A percentile compares a stretch with the other conserved stretches of the same genome.
Evolutionary conservation across 1,140 invertebrate genomes (phyloP).

Genomic region (Drosophila ananassae): DNA sequence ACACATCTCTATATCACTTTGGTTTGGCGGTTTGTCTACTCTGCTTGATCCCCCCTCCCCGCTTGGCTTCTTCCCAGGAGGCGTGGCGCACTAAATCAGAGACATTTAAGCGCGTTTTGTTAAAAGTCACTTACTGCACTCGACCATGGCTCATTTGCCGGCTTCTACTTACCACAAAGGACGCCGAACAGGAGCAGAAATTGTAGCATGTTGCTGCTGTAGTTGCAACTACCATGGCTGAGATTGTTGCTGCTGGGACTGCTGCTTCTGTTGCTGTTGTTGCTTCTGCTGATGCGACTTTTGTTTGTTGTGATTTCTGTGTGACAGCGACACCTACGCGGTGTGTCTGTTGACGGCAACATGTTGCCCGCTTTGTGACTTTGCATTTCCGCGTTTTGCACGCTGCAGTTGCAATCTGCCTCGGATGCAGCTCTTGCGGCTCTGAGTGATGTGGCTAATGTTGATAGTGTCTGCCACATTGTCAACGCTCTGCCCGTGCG

Average conservation of each 20-base stretch:
- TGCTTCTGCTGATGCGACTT: constrained; percentile 10
- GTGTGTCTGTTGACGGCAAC: constrained; percentile 61
- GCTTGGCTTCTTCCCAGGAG: background rate
- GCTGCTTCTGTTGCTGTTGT: constrained; percentile 7
- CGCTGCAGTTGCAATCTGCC: constrained; percentile 35
- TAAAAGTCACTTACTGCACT: constrained; percentile 72
- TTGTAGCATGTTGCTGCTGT: constrained; percentile 34
- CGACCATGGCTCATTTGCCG: constrained; percentile 65
- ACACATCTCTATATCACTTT: constrained; percentile 57
- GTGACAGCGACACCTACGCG: constrained; percentile 60
- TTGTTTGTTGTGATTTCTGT: constrained; percentile 31
- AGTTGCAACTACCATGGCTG: constrained; percentile 16
- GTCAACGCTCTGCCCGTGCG: constrained; percentile 59
- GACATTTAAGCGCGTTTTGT: constrained; percentile 77
- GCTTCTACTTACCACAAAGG: constrained; percentile 66
- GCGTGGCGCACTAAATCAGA: constrained; percentile 70
- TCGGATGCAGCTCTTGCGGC: background rate
- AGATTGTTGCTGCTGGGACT: background rate
- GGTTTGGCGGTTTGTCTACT: constrained; percentile 50
- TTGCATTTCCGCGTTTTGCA: constrained; percentile 66
- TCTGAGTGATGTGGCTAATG: constrained; percentile 65
- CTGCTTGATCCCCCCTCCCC: constrained; percentile 3
- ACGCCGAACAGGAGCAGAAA: constrained; percentile 58
- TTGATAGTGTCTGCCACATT: constrained; percentile 79
- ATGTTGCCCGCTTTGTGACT: constrained; percentile 60